Evolutionary conservation across 2,888 invertebrate genomes (phyloP).

Genomic region (Cantharis rufa): DNA sequence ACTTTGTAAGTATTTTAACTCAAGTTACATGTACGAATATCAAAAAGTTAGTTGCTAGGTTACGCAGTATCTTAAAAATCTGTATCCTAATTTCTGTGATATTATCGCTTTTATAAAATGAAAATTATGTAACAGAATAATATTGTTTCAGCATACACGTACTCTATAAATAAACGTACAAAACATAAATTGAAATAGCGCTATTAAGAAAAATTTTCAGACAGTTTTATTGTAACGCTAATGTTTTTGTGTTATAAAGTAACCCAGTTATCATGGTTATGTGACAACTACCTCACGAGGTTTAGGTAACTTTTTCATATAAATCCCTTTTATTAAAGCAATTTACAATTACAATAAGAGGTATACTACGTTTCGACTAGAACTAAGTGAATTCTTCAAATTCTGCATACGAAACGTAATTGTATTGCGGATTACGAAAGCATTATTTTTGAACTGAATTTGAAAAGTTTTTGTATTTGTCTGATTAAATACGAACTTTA

Average conservation of each 20-base stretch:
- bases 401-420: neutral
- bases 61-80: no score
- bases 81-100: no score
- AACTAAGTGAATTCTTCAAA: neutral
- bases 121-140: neutral
- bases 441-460: neutral
- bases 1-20: no score
- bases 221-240: neutral
- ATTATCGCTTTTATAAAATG: neutral
- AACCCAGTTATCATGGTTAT: neutral
- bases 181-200: neutral
- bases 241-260: neutral
- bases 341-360: neutral
- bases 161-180: neutral
- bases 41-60: neutral
- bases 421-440: neutral
- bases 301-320: neutral
- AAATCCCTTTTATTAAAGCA: neutral
- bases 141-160: neutral
- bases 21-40: neutral
- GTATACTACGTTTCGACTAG: neutral
- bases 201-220: neutral
- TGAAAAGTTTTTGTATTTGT: neutral
- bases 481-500: neutral
- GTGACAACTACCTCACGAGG: neutral